These are phyloP conservation scores for Ariolimax columbianus DNA, from an alignment of 2,888 invertebrate genomes.

Conservation along the genomic window DNA sequence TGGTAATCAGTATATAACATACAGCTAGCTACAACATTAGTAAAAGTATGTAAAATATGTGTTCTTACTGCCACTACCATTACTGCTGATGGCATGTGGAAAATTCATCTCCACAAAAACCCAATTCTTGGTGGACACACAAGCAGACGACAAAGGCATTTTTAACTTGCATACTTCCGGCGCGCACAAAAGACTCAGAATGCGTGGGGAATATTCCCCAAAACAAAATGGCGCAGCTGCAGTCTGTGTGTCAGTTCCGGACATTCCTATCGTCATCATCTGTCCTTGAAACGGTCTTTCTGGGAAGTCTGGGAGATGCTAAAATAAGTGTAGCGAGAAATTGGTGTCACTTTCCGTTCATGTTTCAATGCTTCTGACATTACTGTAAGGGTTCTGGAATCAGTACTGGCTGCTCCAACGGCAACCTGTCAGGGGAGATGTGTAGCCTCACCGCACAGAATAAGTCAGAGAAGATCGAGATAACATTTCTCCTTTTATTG, in stretches of 20 bases:
- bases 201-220: constrained; percentile 8
- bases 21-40: no score
- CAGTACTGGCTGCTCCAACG: not conserved
- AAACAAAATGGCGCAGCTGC: constrained; percentile 8
- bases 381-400: not conserved
- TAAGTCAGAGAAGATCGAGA: not conserved
- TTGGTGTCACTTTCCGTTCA: constrained; percentile 2
- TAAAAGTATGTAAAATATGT: no score
- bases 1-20: no score
- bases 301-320: not conserved
- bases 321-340: constrained; percentile 15
- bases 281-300: not conserved
- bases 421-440: not conserved
- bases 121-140: constrained; percentile 7
- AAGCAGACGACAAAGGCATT: not conserved
- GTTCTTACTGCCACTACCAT: no score
- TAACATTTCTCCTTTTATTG: not conserved
- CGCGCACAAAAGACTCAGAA: not conserved
- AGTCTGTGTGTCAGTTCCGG: constrained; percentile 19
- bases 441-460: constrained; percentile 4
- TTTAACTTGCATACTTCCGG: not conserved
- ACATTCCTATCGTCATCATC: not conserved
- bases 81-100: no score
- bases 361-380: not conserved
- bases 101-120: not conserved